Conservation (phyloP, 2,888 invertebrate species). For the Lasioglossum figueresi region DNA sequence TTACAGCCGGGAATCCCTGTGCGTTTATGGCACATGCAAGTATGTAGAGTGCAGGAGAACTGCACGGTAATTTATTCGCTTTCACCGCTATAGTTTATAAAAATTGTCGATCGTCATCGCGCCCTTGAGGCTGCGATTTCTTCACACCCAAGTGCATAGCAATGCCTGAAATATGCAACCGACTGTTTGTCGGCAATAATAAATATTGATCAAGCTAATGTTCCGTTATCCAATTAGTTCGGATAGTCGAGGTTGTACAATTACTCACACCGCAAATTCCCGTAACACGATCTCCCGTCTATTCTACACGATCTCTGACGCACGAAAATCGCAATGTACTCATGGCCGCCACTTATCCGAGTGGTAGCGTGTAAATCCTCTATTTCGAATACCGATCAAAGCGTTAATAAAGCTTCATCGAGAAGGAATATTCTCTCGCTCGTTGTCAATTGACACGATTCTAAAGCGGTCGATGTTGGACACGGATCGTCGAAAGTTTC, state of each 20-base stretch:
- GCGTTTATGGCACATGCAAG: neutral
- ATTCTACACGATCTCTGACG: neutral
- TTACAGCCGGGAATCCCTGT: too few species aligned
- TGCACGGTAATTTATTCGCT: too few species aligned
- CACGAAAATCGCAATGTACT: neutral
- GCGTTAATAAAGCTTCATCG: neutral
- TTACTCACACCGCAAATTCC: neutral
- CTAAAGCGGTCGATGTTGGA: neutral
- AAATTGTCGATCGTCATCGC: too few species aligned
- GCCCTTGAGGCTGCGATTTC: too few species aligned
- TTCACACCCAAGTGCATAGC: too few species aligned
- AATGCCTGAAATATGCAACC: too few species aligned
- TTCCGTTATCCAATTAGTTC: neutral
- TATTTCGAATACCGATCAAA: neutral
- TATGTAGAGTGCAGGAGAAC: neutral
- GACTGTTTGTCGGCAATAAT: neutral
- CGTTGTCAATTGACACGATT: neutral
- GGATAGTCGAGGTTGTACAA: neutral
- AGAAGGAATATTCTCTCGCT: neutral
- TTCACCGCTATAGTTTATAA: too few species aligned
- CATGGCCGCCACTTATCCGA: neutral
- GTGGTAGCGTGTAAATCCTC: neutral
- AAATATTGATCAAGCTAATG: neutral
- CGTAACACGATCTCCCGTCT: neutral
- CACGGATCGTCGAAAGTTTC: neutral